phyloP scores from a whole-genome alignment of 2,113 vertebrate species.

The Dunckerocampus dactyliophorus region DNA sequence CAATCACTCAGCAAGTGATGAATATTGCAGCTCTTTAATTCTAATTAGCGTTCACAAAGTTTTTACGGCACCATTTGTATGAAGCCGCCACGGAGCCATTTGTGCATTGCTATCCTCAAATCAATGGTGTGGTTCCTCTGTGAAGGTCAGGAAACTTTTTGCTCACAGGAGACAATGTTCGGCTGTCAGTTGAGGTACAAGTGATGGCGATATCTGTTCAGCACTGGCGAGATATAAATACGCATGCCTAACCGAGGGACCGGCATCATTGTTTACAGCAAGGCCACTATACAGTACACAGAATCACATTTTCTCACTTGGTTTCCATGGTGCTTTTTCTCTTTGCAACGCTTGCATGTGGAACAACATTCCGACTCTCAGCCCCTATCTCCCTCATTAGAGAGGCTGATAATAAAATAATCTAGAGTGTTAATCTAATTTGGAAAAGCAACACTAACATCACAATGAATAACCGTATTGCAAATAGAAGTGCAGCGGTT shows the following conservation, averaged over 20 bases:
- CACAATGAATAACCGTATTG: background rate
- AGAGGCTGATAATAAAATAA: background rate
- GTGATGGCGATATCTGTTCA: constrained; percentile 14
- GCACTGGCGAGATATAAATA: constrained; percentile 22
- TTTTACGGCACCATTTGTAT: constrained; percentile 9
- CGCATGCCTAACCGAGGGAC: background rate
- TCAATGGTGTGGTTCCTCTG: constrained; percentile 33
- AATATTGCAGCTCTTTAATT: background rate
- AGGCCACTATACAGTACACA: too few species aligned
- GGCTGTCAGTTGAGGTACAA: constrained; percentile 38
- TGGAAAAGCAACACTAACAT: background rate
- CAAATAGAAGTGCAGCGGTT: background rate
- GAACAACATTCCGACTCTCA: background rate
- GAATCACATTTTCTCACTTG: too few species aligned
- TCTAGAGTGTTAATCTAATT: background rate
- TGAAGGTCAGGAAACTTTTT: constrained; percentile 44
- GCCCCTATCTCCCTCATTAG: background rate
- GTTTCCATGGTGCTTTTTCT: background rate
- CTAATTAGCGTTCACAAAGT: background rate
- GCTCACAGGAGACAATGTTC: constrained; percentile 31
- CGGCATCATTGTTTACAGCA: background rate
- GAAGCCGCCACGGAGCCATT: constrained; percentile 14
- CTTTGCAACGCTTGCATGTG: background rate
- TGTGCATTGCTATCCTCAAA: constrained; percentile 22
- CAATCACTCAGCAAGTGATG: background rate